Conservation (phyloP, 1,140 invertebrate species). For the Meloidogyne exigua region DNA sequence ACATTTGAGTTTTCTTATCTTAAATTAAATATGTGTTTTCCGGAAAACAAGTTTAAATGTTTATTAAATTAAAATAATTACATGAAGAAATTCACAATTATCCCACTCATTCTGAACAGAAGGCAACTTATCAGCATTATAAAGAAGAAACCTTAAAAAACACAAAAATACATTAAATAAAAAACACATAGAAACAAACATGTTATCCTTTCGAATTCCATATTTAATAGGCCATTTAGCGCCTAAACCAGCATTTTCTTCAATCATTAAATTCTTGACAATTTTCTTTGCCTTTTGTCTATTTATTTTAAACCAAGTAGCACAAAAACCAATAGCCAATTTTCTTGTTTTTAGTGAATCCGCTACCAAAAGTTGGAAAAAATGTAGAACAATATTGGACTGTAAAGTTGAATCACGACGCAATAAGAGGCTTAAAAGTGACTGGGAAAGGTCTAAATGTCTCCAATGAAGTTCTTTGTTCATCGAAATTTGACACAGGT, state of each 20-base stretch:
- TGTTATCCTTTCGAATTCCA: slow-evolving; percentile 72
- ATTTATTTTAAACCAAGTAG: slow-evolving; percentile 75
- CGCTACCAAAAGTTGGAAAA: slow-evolving; percentile 73
- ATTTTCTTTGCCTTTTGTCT: slow-evolving; percentile 74
- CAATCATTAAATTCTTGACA: slow-evolving; percentile 26
- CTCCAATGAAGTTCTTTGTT: slow-evolving; percentile 72
- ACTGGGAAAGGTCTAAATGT: slow-evolving; percentile 74
- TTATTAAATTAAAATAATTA: background rate
- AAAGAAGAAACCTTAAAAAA: slow-evolving; percentile 73
- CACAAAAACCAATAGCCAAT: slow-evolving; percentile 70
- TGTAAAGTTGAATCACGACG: slow-evolving; percentile 74
- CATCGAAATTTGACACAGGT: slow-evolving; percentile 9
- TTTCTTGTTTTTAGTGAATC: slow-evolving; percentile 74
- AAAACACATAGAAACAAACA: slow-evolving; percentile 4
- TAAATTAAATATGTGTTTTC: too few species aligned
- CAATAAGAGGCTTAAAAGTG: slow-evolving; percentile 73
- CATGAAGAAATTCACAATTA: slow-evolving; percentile 69
- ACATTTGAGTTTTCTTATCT: too few species aligned
- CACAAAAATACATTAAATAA: background rate
- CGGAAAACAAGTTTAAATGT: too few species aligned
- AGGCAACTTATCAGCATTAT: slow-evolving; percentile 69
- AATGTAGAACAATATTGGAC: slow-evolving; percentile 71
- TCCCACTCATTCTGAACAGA: slow-evolving; percentile 75
- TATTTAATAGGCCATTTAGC: slow-evolving; percentile 48
- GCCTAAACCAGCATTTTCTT: slow-evolving; percentile 26